These are phyloP conservation scores for Oligia fasciuncula DNA, from an alignment of 2,888 invertebrate species.

Conservation along the genomic window DNA sequence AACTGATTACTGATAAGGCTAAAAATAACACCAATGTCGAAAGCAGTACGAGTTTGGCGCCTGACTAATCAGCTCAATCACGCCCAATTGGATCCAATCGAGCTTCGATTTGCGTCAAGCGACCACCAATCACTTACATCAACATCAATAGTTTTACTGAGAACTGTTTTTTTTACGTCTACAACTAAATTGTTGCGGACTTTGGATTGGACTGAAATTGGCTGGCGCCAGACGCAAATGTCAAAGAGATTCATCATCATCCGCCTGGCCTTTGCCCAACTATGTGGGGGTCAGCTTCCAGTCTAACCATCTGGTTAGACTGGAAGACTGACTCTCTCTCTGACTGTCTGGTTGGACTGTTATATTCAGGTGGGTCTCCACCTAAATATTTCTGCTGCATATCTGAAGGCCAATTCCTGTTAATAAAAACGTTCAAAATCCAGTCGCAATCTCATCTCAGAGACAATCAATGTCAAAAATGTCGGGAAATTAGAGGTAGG, in stretches of 20 bases:
- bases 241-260: background rate
- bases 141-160: slow-evolving; percentile 60
- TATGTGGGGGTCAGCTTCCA: background rate
- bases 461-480: too few relatives aligned
- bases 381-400: too few relatives aligned
- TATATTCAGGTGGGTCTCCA: too few relatives aligned
- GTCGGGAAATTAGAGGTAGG: too few relatives aligned
- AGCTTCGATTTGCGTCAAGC: slow-evolving; percentile 71
- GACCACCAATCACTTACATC: slow-evolving; percentile 63
- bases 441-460: too few relatives aligned
- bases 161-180: slow-evolving; percentile 67
- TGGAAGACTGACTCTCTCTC: too few relatives aligned
- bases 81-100: slow-evolving; percentile 73
- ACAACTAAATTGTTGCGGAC: slow-evolving; percentile 65
- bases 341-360: too few relatives aligned
- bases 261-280: background rate
- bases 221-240: slow-evolving; percentile 47
- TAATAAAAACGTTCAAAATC: too few relatives aligned
- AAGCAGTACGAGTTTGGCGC: slow-evolving; percentile 64
- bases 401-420: too few relatives aligned
- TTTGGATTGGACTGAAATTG: slow-evolving; percentile 57
- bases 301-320: too few relatives aligned
- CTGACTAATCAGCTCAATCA: slow-evolving; percentile 66
- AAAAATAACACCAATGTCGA: slow-evolving; percentile 53
- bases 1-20: slow-evolving; percentile 38